Base-by-base conservation (phyloP, 2,888 invertebrate genomes). In the Corbicula japonica region DNA sequence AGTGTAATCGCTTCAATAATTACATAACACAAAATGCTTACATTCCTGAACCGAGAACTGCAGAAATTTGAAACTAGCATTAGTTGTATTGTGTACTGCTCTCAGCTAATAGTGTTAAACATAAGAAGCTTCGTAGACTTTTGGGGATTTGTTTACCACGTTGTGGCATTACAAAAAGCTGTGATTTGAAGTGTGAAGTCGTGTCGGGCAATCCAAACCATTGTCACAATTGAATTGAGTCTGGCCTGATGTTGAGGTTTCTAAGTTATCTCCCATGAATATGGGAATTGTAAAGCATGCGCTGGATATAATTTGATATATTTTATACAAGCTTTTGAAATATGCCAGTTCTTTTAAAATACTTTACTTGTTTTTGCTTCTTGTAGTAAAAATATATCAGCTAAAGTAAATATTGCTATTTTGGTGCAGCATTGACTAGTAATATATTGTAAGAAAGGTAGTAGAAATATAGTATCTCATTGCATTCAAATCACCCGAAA, bases 31-130 rank as follows among this genome's bases (percentile, higher is more conserved):
- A 87, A 74, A 87, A 88, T 85, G 86, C 83, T 52, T 90, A 89
- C 88, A 88, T 88, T 88, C 88, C 90, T 62, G 89, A 90, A 32
- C 87, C 86, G 66, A 84, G 90, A 82, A 89, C 89, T 52, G 87
- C 88, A 62, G 88, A 90, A 68, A 83, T 83, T 30, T 82, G 68
- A 80, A 58, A 32, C 6, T 58, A 62, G 46, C 54, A 28, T 62
- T 54, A 62, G 69, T 48, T 34, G 60, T 21, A 66, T 6, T 38
- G 15, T 41, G 28, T 66, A 66, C 54, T 54, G 66, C 41, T 66
- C 15, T 32, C 52, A n/a, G 28, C 52, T 41, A 28, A 54, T 66
- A 54, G 66, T 48, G 35, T 41, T 38, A 18, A 18, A 56, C 34
- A 32, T 56, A 56, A 32, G 8, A 15, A 38, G 5, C 4, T 8